Evolutionary conservation across 2,797 vertebrate species (phyloP), one percentile per base, ranked within the genome.

Genomic region (Valencia hispanica): DNA sequence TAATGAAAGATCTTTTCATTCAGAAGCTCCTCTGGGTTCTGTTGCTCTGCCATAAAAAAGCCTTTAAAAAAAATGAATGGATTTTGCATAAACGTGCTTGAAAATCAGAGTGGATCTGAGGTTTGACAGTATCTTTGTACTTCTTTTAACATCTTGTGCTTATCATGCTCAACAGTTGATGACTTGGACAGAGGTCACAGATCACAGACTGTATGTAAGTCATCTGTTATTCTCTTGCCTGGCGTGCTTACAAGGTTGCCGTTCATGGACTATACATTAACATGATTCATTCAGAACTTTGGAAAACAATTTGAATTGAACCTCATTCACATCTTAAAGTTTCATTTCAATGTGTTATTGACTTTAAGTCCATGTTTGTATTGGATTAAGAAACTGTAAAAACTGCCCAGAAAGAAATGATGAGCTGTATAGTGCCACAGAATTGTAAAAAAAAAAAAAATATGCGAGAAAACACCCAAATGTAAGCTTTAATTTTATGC

Each of bases 1-100:
- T 93, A 94, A 87, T 93, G 82, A 93, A 94, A 85, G 74, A 82
- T 89, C 84, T 89, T 90, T 90, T 94, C 83, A 89, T 85, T 74
- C 82, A 79, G 71, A 41, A 18, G 75, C 83, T 83, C 89, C 91
- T 86, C 85, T 78, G 89, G 88, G 90, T 73, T 88, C 91, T 91
- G 82, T 86, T 86, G 81, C 81, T 86, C 71, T 74, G 73, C 80
- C 84, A 86, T 88, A 75, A 91, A 91, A 90, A 87, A 85, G 84
- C 88, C 89, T 88, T 51, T 84, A 25, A 80, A 89, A 85, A 88
- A 89, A 87, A 87, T 89, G 72, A 88, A 91, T 87, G 84, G 68
- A 81, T 89, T 86, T 84, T 73, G 32, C 80, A 74, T 77, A 82
- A 43, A 59, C 61, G 47, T 81, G 81, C 87, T 87, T 82, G 74